These are phyloP conservation scores for Intellagama lesueurii DNA, from an alignment of 2,797 vertebrate species.

Conservation along the genomic window DNA sequence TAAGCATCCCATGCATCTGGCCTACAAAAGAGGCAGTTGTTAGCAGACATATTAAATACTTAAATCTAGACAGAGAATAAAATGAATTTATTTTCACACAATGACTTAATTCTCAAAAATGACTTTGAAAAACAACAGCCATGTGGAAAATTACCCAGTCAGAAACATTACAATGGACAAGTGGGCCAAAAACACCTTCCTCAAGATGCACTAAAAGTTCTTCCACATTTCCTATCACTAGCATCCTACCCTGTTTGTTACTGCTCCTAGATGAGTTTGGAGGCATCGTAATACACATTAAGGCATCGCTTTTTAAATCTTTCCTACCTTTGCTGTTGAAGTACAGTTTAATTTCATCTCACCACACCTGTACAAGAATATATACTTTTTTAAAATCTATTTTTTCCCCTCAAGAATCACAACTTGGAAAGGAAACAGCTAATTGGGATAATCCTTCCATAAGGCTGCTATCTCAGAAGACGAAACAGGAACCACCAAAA, in stretches of 20 bases:
- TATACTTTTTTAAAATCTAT: not conserved
- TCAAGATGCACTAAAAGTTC: conserved; percentile 51
- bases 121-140: not conserved
- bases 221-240: not conserved
- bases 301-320: not conserved
- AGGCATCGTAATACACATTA: not conserved
- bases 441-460: not conserved
- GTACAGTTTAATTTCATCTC: not conserved
- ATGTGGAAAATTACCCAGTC: not conserved
- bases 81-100: not conserved
- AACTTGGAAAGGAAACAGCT: not conserved
- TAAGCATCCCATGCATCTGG: conserved; percentile 33
- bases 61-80: not conserved
- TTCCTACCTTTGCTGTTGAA: not conserved
- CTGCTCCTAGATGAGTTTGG: not conserved
- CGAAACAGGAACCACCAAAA: rapidly evolving
- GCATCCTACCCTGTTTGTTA: not conserved
- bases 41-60: not conserved
- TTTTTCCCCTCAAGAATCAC: not conserved
- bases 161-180: not conserved
- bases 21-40: conserved; percentile 29
- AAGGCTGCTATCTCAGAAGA: not conserved
- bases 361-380: not conserved
- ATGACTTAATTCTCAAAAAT: conserved; percentile 8
- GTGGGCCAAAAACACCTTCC: conserved; percentile 55